Percentiles rank a stretch among this genome's conserved stretches.
Evolutionary conservation across 2,113 vertebrate genomes (phyloP).

Genomic region (Apeltes quadracus): DNA sequence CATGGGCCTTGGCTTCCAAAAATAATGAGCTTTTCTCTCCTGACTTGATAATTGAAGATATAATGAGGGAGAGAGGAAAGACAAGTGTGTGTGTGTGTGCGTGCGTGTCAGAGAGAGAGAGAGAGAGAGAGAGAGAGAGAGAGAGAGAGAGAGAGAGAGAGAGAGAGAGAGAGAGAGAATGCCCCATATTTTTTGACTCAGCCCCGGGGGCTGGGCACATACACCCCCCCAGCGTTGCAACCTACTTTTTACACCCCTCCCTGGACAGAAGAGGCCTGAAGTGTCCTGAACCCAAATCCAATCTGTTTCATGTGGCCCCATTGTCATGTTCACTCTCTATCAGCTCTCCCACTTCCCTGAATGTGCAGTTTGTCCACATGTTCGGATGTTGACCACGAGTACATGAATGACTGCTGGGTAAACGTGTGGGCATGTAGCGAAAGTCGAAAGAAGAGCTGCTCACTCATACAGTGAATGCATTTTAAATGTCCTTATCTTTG

Average conservation of each 20-base stretch:
- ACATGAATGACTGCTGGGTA: constrained; percentile 71
- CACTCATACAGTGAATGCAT: constrained; percentile 22
- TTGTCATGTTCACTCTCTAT: constrained; percentile 44
- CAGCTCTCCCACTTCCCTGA: constrained; percentile 51
- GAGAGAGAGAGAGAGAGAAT: constrained; percentile 28
- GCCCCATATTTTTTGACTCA: constrained; percentile 74
- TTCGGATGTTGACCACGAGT: constrained; percentile 62
- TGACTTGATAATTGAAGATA: constrained; percentile 73
- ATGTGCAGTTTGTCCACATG: constrained; percentile 63
- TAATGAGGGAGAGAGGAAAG: constrained; percentile 61
- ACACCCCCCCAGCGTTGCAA: constrained; percentile 75
- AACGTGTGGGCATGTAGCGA: constrained; percentile 64
- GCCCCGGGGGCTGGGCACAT: constrained; percentile 67
- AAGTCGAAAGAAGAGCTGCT: constrained; percentile 56
- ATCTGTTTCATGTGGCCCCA: constrained; percentile 74
- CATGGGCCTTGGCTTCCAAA: constrained; percentile 52
- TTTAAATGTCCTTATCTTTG: constrained; percentile 53
- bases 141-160: neutral
- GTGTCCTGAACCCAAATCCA: constrained; percentile 67
- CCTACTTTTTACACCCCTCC: constrained; percentile 73
- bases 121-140: constrained; percentile 36
- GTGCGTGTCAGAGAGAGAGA: neutral
- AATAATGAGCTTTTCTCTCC: constrained; percentile 70
- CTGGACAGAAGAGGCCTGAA: constrained; percentile 44
- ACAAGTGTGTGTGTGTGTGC: constrained; percentile 7